phyloP scores from a whole-genome alignment of 2,113 vertebrate genomes.

The Podilymbus podiceps region DNA sequence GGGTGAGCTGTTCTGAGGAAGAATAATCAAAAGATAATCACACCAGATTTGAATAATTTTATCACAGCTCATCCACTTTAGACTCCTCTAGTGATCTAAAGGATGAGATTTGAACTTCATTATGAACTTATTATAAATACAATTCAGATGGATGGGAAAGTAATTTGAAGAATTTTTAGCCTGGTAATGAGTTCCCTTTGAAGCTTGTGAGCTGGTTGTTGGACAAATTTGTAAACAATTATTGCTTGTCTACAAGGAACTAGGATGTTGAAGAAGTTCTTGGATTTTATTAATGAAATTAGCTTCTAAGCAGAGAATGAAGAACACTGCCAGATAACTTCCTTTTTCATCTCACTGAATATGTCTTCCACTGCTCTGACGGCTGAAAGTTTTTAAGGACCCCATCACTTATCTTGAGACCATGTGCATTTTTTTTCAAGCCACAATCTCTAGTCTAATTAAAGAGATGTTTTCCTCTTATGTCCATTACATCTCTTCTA shows the following conservation, averaged over 20 bases:
- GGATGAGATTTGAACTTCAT: conserved; percentile 69
- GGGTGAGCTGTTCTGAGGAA: conserved; percentile 42
- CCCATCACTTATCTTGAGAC: not conserved
- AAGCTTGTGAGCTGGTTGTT: conserved; percentile 60
- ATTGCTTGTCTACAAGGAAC: conserved; percentile 57
- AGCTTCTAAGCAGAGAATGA: conserved; percentile 10
- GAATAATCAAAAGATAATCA: conserved; percentile 69
- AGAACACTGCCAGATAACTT: not conserved
- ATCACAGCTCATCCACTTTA: conserved; percentile 46
- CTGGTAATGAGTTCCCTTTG: conserved; percentile 72
- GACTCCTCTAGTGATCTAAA: conserved; percentile 59
- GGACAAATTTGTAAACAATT: conserved; percentile 73
- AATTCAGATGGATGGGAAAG: conserved; percentile 69
- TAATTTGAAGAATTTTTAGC: conserved; percentile 72
- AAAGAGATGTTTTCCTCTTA: not conserved
- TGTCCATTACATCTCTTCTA: not conserved
- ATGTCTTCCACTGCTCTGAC: not conserved
- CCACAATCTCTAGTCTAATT: not conserved
- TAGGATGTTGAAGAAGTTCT: conserved; percentile 35
- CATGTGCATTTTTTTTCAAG: not conserved
- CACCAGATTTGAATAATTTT: conserved; percentile 63
- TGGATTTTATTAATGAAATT: conserved; percentile 64
- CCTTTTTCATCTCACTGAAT: not conserved
- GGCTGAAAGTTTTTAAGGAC: not conserved
- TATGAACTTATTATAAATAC: conserved; percentile 69